Evolutionary conservation across 2,113 vertebrate genomes (phyloP).

Genomic region (Mirza zaza): DNA sequence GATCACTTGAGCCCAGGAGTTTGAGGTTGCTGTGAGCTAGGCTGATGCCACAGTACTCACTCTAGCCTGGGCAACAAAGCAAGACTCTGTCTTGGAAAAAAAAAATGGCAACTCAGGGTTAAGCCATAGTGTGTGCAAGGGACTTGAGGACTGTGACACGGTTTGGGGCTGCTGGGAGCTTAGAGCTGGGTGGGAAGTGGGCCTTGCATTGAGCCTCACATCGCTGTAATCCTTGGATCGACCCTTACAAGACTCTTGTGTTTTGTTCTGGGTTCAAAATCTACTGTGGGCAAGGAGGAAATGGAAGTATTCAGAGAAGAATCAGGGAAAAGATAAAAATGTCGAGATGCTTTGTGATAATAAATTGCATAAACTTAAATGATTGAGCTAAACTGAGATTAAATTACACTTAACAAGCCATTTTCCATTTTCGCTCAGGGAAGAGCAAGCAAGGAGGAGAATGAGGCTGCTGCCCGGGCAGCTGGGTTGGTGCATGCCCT

Average conservation of each 20-base stretch:
- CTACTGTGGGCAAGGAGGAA: not conserved
- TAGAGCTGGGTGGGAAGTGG: too few relatives aligned
- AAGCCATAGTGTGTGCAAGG: not conserved
- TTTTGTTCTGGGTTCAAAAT: not conserved
- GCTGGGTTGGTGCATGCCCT: not conserved
- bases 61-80: too few relatives aligned
- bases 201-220: not conserved
- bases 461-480: too few relatives aligned
- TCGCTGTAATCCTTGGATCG: not conserved
- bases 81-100: too few relatives aligned
- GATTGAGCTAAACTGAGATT: not conserved
- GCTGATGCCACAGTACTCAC: too few relatives aligned
- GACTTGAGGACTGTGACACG: rapidly evolving
- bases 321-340: not conserved
- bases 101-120: not conserved
- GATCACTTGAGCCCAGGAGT: too few relatives aligned
- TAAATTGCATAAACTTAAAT: not conserved
- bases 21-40: too few relatives aligned
- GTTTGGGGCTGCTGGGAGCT: not conserved
- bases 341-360: not conserved
- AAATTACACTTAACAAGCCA: not conserved
- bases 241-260: not conserved
- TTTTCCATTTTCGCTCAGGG: not conserved
- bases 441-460: not conserved
- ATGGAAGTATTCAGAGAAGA: not conserved